Base-by-base conservation (phyloP, 2,797 vertebrate species). In the Salarias fasciatus region DNA sequence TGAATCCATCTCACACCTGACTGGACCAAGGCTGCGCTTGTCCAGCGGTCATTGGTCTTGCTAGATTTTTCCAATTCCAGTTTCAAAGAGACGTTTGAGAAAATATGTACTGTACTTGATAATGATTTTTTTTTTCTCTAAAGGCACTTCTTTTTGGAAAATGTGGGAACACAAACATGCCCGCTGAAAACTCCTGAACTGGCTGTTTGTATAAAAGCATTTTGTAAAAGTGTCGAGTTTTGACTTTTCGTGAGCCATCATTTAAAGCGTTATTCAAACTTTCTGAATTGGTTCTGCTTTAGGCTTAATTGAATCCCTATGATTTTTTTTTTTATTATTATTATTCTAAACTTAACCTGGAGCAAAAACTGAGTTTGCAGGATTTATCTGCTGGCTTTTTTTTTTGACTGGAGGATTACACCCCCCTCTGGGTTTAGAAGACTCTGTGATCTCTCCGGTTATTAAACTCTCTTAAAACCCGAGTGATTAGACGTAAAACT, bases 1-100 rank as follows among this genome's bases (percentile, higher is more conserved):
- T 54, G 51, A 67, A 68, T 83, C 53, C 30, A 59, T 73, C 75
- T 55, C 38, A 42, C 72, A 64, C 70, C 61, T 64, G 65, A 59
- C 57, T 63, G 53, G 64, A 72, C 52, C 51, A 72, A 57, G 59
- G 11, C 48, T 33, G 38, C 29, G n/a, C 53, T 53, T 38, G 13
- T 49, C 44, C 11, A 12, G 6, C 63, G 75, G 57, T 72, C 54
- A 37, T 46, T 46, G 15, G 38, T 43, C 33, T 38, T 63, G 60
- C 59, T 18, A 43, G 53, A n/a, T n/a, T 65, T 61, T 30, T 69
- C 2, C 11, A 74, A 8, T 47, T 41, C 30, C 36, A 40, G 6
- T 54, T 44, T 53, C 37, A 51, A 68, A 42, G 12, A 60, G 12
- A 11, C 36, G 33, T 71, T 54, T 53, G 1, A 33, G 51, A 50